Evolutionary conservation across 1,140 invertebrate genomes (phyloP), one percentile per base, ranked within the genome.

Genomic region (Drosophila serrata): DNA sequence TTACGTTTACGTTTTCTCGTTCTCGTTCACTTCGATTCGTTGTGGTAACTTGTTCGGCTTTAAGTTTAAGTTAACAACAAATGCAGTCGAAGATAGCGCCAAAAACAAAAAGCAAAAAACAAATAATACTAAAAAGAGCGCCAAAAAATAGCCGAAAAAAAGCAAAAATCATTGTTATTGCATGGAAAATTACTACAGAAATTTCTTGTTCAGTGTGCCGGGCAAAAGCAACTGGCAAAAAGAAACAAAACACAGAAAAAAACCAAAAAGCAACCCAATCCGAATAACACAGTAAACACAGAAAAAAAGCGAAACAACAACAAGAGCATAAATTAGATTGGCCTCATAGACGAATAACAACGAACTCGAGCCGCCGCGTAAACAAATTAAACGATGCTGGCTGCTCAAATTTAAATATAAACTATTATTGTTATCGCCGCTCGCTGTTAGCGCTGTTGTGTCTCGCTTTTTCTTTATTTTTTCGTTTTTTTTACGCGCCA

Each of bases 151-250:
- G 45, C 27, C 39, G 8, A 31, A 64, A 59, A 59, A 90, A 90
- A n/a, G 48, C 55, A 43, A 67, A 79, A 81, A 90, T 90, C 85
- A 90, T 90, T 88, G 85, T 90, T 90, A 90, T 90, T 90, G 85
- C 85, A 90, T 88, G 85, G 85, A 88, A 88, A 88, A 88, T 90
- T 90, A 88, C 85, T 85, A 85, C 64, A 81, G 59, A 88, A 81
- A 88, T 85, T 75, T 87, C 67, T 88, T 82, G 75, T 77, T 79
- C 69, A 43, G 42, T 65, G 69, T 65, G 69, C 56, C 60, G 29
- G 61, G 39, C 72, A 55, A 77, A 80, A 55, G 53, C 67, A 64
- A 60, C 64, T 31, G 64, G 31, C 57, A 33, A 55, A 63, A 61
- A 60, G 35, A 72, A 65, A 72, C 24, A 67, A 77, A 65, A 60